Evolutionary conservation across 1,140 invertebrate genomes (phyloP), one percentile per base, ranked within the genome.

Genomic region (Zaprionus taronus): DNA sequence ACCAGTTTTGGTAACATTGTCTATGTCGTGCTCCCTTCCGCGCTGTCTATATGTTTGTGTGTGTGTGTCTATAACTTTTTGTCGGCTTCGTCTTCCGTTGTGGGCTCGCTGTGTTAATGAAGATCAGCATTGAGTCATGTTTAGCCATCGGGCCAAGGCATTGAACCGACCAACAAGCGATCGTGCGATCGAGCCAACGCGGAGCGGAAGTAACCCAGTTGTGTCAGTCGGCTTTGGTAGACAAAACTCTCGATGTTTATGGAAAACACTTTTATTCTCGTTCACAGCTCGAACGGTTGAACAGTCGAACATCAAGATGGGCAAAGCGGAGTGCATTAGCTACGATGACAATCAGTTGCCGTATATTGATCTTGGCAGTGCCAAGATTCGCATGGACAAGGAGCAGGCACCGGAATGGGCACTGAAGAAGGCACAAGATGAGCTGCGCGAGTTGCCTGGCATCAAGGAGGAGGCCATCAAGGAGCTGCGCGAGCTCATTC

Each of bases 401-500:
- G 93, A 93, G 34, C 81, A 93, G 22, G 84, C 94, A 6, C 92
- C 91, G 1, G 94, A 94, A 60, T 92, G 93, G 77, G 90, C 91
- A 12, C 83, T 93, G 15, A 93, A 94, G 63, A 93, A 95, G 47
- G 96, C 96, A 2, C 92, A 93, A 60, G 94, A 94, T 38, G 96
- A 97, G 91, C 91, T 97, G 1, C 91, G 96, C 51, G 96, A 97
- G 81, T 94, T 94, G 0, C 95, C 95, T 0, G 95, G 96, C 79
- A 94, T 94, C 68, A 93, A 95, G 0, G 93, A 95, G 77, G 92
- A 94, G 17, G 95, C 94, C 15, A 91, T 96, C n/a, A 92, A 90
- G 68, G 94, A 94, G 28, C 92, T 96, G 1, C 93, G 94, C 60
- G 94, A 95, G 79, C 91, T 95, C 1, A 77, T 92, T 55, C 72